Base-by-base conservation (phyloP, 2,113 vertebrate species). In the Chrysochloris asiatica region DNA sequence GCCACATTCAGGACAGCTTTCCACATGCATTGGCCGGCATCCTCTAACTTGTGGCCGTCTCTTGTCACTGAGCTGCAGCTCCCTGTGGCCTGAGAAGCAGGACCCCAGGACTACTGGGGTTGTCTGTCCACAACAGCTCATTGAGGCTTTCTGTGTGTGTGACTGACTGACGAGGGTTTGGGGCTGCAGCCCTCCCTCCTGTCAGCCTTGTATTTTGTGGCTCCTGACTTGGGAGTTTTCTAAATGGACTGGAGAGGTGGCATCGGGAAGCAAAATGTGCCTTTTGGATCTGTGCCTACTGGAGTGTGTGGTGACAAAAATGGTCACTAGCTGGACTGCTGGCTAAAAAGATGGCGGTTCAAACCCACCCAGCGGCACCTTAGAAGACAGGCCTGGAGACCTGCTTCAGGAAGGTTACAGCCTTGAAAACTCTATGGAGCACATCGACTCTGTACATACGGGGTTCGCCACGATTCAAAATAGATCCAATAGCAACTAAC, bases 1-100 rank as follows among this genome's bases (percentile, higher is more conserved):
- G n/a, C n/a, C n/a, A n/a, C n/a, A n/a, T 38, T 90, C 61, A 38
- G 65, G 83, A 90, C n/a, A 90, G 22, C 59, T 89, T 56, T 7
- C 69, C 50, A 36, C 19, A 14, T 0, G 0, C 28, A 24, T 45
- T 36, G 11, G 50, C 24, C 1, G 43, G 24, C 48, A 13, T 54
- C 59, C 48, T 86, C 45, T n/a, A 36, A 41, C 69, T 38, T 36
- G 21, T 0, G 33, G 48, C 59, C 54, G n/a, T 14, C 36, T 47
- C 71, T n/a, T 28, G 33, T 24, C 83, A 13, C 76, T 4, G 0
- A 86, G 54, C 33, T 63, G 71, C 28, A 24, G 38, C n/a, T 78
- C 7, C 54, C 1, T 0, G 33, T 4, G 41, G 4, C 69, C 17
- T 50, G 30, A 54, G 52, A 65, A 86, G 52, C 6, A 7, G 67